Percentiles rank a stretch among this genome's conserved stretches.
These are phyloP conservation scores for Cardinalis cardinalis DNA, from an alignment of 2,113 vertebrate genomes.

Conservation along the genomic window DNA sequence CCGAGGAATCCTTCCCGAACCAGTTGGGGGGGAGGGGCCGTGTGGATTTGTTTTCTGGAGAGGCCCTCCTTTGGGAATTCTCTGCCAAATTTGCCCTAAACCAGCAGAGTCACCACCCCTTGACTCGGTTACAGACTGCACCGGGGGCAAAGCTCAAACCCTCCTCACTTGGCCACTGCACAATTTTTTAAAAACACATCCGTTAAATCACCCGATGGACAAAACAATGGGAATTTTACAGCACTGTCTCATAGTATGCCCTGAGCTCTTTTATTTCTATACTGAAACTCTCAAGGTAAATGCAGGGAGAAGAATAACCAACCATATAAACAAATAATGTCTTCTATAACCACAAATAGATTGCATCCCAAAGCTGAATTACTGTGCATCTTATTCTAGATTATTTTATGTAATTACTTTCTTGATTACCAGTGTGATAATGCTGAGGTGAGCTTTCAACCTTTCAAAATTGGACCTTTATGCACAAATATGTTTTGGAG, in stretches of 20 bases:
- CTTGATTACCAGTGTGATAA: conserved; percentile 63
- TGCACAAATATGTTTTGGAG: conserved; percentile 51
- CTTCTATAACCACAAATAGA: conserved; percentile 39
- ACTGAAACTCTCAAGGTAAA: conserved; percentile 61
- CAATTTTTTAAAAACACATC: not conserved
- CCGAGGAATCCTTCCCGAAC: too few relatives aligned
- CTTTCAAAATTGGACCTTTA: conserved; percentile 56
- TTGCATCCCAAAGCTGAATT: conserved; percentile 56
- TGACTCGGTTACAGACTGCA: not conserved
- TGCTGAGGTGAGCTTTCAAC: conserved; percentile 49
- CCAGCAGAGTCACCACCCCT: not conserved
- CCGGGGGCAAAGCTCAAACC: not conserved
- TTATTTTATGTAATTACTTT: conserved; percentile 61
- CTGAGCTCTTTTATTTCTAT: conserved; percentile 15
- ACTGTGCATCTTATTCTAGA: conserved; percentile 39
- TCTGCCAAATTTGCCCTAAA: too few relatives aligned
- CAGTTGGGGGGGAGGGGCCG: too few relatives aligned
- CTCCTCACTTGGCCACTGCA: not conserved
- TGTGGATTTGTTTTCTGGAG: too few relatives aligned
- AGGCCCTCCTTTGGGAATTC: too few relatives aligned
- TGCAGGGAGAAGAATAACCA: conserved; percentile 2
- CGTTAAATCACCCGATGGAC: not conserved
- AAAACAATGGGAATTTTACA: not conserved
- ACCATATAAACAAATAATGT: conserved; percentile 44
- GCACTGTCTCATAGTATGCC: not conserved